Evolutionary conservation across 2,113 vertebrate genomes (phyloP).

Genomic region (Grantiella picta): DNA sequence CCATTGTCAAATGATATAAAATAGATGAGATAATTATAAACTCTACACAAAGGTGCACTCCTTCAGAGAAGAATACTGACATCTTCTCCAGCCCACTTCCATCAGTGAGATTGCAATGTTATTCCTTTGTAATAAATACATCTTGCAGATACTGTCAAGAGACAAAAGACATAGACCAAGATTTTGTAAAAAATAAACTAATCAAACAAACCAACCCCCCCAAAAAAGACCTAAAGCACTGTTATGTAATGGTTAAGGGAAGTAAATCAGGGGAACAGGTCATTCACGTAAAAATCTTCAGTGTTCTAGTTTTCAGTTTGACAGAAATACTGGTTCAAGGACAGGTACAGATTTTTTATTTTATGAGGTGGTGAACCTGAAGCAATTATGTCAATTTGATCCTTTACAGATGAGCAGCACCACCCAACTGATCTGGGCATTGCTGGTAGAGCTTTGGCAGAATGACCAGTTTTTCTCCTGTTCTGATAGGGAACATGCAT

Average conservation of each 20-base stretch:
- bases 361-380: not conserved
- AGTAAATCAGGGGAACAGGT: not conserved
- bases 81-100: conserved; percentile 11
- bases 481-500: not conserved
- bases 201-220: not conserved
- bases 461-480: not conserved
- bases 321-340: not conserved
- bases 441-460: not conserved
- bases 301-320: not conserved
- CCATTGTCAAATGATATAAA: not conserved
- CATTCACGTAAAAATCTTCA: not conserved
- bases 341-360: not conserved
- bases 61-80: not conserved
- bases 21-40: conserved; percentile 46
- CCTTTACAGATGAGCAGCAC: not conserved
- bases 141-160: not conserved
- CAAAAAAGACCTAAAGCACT: not conserved
- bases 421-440: not conserved
- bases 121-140: conserved; percentile 8
- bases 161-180: not conserved
- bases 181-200: not conserved
- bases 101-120: not conserved
- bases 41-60: conserved; percentile 14
- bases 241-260: not conserved
- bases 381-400: not conserved